Evolutionary conservation across 2,113 vertebrate species (phyloP), one percentile per base, ranked within the genome.

Genomic region (Indri indri): DNA sequence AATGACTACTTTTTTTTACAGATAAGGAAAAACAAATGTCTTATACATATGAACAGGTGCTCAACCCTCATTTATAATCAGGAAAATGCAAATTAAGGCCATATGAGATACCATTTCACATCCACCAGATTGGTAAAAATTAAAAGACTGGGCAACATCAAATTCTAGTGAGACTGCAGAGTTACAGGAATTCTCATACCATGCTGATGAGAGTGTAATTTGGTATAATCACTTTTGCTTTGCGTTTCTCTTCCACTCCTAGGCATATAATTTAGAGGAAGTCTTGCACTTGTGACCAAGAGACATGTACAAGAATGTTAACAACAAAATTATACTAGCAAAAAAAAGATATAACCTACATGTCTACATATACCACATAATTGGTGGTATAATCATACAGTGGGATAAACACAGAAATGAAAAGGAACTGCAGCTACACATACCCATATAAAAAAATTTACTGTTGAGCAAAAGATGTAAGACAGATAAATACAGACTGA

Each of bases 201-300:
- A 70, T 1, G 22, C 73, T 74, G 70, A 80, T 84, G 50, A 87
- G 84, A 90, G 73, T 61, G 66, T 92, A 90, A 95, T 97, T 93
- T 83, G 74, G 57, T 63, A 65, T 83, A 93, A 97, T 92, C 57
- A 5, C 57, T 87, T 88, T 93, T 95, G 73, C 50, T 96, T 86
- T 57, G 95, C 93, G 93, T 89, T 77, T 89, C 86, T 94, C 54
- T 74, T 94, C 94, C 76, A 92, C 37, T 74, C 50, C 84, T 84
- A 84, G 95, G 57, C 90, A 76, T 96, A 47, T 93, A 96, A 97
- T 96, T 98, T 96, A 96, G 90, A 94, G 87, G 83, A 91, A 90
- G 61, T 84, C 82, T 95, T 50, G 37, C 42, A 57, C 71, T 90
- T 83, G 83, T 86, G 83, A 90, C 87, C 42, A 54, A 76, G 76